Percentiles rank a stretch among this genome's conserved stretches.
These are phyloP conservation scores for Patella depressa DNA, from an alignment of 2,888 invertebrate genomes.

Conservation along the genomic window DNA sequence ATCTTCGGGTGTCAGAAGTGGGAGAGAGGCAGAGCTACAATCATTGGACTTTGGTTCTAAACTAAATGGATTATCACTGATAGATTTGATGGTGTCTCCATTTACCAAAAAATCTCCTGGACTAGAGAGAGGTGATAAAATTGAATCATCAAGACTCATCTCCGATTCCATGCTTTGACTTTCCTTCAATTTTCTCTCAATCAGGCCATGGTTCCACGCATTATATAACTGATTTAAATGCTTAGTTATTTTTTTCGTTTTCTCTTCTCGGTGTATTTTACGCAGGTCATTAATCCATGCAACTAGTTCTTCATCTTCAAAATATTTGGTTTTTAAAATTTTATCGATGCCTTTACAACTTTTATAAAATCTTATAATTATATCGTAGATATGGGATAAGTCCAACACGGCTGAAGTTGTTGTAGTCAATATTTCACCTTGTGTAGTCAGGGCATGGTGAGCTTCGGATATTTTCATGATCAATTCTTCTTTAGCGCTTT, in stretches of 20 bases:
- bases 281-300: slow-evolving; percentile 53
- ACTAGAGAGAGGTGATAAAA: background rate
- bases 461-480: slow-evolving; percentile 52
- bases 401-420: slow-evolving; percentile 25
- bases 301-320: slow-evolving; percentile 55
- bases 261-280: slow-evolving; percentile 52
- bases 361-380: slow-evolving; percentile 58
- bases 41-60: background rate
- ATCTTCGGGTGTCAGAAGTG: background rate
- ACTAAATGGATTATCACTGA: background rate
- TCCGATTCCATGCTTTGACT: slow-evolving; percentile 6
- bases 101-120: background rate
- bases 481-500: slow-evolving; percentile 53
- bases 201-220: slow-evolving; percentile 33
- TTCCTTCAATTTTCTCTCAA: slow-evolving; percentile 21
- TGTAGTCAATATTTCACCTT: slow-evolving; percentile 48
- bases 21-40: background rate
- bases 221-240: slow-evolving; percentile 42
- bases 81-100: background rate
- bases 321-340: slow-evolving; percentile 54
- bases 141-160: background rate
- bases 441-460: slow-evolving; percentile 47
- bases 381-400: slow-evolving; percentile 49
- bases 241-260: slow-evolving; percentile 51
- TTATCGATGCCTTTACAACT: slow-evolving; percentile 62